phyloP scores from a whole-genome alignment of 2,113 vertebrate species.

The Amphiprion ocellaris region DNA sequence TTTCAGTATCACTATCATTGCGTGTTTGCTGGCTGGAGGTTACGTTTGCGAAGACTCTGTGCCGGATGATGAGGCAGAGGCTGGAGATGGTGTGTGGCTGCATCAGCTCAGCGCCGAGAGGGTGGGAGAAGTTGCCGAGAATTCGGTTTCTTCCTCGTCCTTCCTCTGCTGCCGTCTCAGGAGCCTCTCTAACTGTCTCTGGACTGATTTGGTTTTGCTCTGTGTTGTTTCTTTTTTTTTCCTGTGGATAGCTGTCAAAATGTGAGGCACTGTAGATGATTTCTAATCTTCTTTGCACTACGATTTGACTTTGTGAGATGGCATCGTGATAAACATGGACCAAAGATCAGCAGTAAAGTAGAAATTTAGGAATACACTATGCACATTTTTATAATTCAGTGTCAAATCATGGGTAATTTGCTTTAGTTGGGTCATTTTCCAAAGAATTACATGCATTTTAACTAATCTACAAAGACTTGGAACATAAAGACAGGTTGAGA shows the following conservation, averaged over 20 bases:
- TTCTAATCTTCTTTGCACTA: background rate
- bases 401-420: too few relatives aligned
- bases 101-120: conserved; percentile 35
- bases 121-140: conserved; percentile 35
- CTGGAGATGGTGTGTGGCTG: conserved; percentile 14
- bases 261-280: background rate
- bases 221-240: background rate
- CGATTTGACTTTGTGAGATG: background rate
- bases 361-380: too few relatives aligned
- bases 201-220: conserved; percentile 8
- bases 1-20: conserved; percentile 13
- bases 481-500: too few relatives aligned
- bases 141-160: conserved; percentile 35
- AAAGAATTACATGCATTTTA: too few relatives aligned
- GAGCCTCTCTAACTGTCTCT: conserved; percentile 27
- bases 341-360: background rate
- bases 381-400: too few relatives aligned
- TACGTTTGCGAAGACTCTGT: conserved; percentile 13
- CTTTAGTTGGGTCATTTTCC: too few relatives aligned
- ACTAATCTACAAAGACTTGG: too few relatives aligned
- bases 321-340: background rate
- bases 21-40: conserved; percentile 34
- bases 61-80: conserved; percentile 33
- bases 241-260: background rate
- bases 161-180: conserved; percentile 28